These are phyloP conservation scores for Psylliodes chrysocephalus DNA, from an alignment of 2,888 invertebrate genomes.

Conservation along the genomic window DNA sequence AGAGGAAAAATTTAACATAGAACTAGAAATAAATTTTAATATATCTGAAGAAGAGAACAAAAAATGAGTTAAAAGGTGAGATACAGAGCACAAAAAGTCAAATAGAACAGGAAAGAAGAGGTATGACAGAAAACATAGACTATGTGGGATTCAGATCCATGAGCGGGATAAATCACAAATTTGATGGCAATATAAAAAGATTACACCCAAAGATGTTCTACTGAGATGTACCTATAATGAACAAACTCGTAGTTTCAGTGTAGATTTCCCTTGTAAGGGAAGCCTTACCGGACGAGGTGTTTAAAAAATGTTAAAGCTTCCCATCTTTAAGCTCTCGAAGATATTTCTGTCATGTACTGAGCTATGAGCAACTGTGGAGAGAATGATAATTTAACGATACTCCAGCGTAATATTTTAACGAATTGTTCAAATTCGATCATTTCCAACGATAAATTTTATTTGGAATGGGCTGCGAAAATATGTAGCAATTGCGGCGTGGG, in stretches of 20 bases:
- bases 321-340: conserved; percentile 30
- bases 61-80: too few species aligned
- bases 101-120: too few species aligned
- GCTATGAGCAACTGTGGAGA: conserved; percentile 34
- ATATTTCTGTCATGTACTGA: conserved; percentile 38
- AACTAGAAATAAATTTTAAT: too few species aligned
- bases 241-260: conserved; percentile 19
- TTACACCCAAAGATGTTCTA: too few species aligned
- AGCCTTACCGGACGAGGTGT: conserved; percentile 45
- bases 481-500: conserved; percentile 20
- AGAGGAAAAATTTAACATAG: too few species aligned
- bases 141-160: too few species aligned
- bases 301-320: conserved; percentile 48
- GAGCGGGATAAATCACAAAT: too few species aligned
- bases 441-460: conserved; percentile 33
- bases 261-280: conserved; percentile 33
- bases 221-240: too few species aligned
- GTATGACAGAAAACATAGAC: too few species aligned
- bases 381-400: conserved; percentile 45
- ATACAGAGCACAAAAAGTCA: too few species aligned
- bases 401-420: conserved; percentile 38
- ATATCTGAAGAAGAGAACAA: too few species aligned
- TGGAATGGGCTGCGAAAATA: conserved; percentile 32
- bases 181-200: too few species aligned
- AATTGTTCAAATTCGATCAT: conserved; percentile 39